Percentiles rank a stretch among this genome's conserved stretches.
Evolutionary conservation across 64 coral and sea anemone species (phyloP).

Genomic region (Stylophora pistillata): DNA sequence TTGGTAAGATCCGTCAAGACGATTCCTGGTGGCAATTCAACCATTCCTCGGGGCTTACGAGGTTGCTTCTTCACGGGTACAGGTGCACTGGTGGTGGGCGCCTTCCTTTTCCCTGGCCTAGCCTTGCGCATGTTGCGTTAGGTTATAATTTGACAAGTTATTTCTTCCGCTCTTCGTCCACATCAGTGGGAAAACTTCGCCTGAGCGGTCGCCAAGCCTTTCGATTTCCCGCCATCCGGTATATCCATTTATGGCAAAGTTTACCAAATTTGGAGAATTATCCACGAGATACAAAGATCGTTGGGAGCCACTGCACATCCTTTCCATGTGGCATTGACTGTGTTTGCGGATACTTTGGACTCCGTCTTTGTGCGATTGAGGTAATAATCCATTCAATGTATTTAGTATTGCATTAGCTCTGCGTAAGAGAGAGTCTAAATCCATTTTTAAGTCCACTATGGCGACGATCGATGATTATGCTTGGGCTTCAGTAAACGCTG

Average conservation of each 20-base stretch:
- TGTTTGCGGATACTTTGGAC: no score
- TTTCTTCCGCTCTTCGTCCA: no score
- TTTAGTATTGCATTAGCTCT: no score
- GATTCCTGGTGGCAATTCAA: constrained; percentile 67
- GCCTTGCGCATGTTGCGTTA: constrained; percentile 66
- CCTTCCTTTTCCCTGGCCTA: constrained; percentile 66
- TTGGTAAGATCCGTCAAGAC: constrained; percentile 84
- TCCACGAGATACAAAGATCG: background rate
- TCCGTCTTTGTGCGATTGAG: no score
- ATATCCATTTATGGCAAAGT: constrained; percentile 41
- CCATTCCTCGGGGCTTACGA: constrained; percentile 87
- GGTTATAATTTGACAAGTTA: no score
- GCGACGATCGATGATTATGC: no score
- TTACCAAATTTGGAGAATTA: background rate
- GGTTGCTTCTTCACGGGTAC: constrained; percentile 55
- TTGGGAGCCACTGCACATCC: no score
- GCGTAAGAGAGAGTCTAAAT: no score
- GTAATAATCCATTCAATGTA: no score
- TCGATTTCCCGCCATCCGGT: constrained; percentile 48
- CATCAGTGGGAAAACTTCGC: background rate
- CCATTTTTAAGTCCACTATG: no score
- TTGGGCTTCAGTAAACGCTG: no score
- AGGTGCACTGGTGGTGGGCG: constrained; percentile 29
- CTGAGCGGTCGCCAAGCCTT: constrained; percentile 9
- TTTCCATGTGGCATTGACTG: no score